Base-by-base conservation (phyloP, 2,888 invertebrate species). In the Oithona nana region DNA sequence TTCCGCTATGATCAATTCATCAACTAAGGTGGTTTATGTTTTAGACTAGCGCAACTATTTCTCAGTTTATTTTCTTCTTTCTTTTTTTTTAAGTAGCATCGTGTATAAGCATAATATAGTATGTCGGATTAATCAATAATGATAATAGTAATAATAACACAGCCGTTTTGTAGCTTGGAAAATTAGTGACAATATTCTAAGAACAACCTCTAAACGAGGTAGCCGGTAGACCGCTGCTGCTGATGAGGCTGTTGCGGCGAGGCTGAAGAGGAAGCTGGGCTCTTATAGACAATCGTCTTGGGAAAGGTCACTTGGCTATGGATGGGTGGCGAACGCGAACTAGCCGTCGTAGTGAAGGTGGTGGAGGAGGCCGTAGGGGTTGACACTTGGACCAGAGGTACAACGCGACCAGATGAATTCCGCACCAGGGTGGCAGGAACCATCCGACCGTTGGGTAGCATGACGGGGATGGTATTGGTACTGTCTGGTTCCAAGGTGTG, bases 401-500 rank as follows among this genome's bases (percentile, higher is more conserved):
- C 31, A 39, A 57, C 26, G n/a, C 31, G 20, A 22, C 57, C 59
- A 22, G 13, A 26, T 22, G 59, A 24, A 28, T 59, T 59, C 22
- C 61, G n/a, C 4, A 61, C 61, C 1, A 61, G 61, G 4, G 61
- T 61, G 30, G 61, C 61, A 1, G 61, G 61, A 29, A 61, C 61
- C 52, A 61, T 52, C 3, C 24, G 61, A 51, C 61, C 61, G 29
- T 61, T 52, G 28, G 61, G 61, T 16, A 61, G 55, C 61, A 61
- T 61, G 28, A 61, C 61, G 20, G 28, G 30, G 11, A 61, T 20
- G n/a, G 48, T 50, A 28, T 39, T 16, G 30, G 28, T 26, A 57
- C 57, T 30, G 28, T 59, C 49, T 16, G 6, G 39, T n/a, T 39
- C 48, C 48, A 59, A 22, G 29, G 29, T 39, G 31, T 30, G 30